Percentiles rank a stretch among this genome's conserved stretches.
Conservation (phyloP, 2,888 invertebrate species). For the Dorcus hopei region DNA sequence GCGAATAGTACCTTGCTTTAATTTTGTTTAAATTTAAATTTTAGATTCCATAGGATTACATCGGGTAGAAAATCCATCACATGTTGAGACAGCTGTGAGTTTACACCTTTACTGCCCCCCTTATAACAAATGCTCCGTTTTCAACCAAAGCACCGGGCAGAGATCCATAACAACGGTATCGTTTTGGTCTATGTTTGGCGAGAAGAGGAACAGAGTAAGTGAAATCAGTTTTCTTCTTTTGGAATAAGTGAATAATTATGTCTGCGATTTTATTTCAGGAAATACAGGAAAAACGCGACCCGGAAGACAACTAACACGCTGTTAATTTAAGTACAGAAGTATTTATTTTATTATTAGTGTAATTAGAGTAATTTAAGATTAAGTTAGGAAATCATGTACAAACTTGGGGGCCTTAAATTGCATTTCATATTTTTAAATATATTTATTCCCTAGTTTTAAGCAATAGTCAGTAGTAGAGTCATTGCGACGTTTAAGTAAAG, state of each 20-base stretch:
- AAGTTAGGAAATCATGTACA: too few relatives aligned
- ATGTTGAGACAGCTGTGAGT: constrained; percentile 84
- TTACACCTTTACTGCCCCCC: constrained; percentile 96
- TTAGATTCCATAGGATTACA: constrained; percentile 92
- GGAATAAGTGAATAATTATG: neutral
- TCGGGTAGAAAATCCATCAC: constrained; percentile 90
- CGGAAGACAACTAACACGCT: constrained; percentile 39
- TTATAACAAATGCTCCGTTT: constrained; percentile 82
- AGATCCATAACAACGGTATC: constrained; percentile 70
- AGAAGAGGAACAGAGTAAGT: constrained; percentile 65
- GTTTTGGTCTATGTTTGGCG: constrained; percentile 91
- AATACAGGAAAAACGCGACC: constrained; percentile 35
- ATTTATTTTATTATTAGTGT: too few relatives aligned
- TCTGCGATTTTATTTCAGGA: constrained; percentile 30
- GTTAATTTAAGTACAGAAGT: too few relatives aligned
- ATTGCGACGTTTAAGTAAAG: too few relatives aligned
- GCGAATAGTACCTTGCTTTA: neutral
- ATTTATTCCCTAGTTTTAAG: too few relatives aligned
- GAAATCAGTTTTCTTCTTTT: too few relatives aligned
- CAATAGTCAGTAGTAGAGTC: too few relatives aligned
- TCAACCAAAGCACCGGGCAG: constrained; percentile 87
- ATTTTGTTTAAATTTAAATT: constrained; percentile 8
- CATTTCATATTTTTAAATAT: too few relatives aligned
- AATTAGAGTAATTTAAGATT: too few relatives aligned
- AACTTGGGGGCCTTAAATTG: too few relatives aligned